Conservation (phyloP, 2,888 invertebrate genomes). For the Nomada fabriciana region DNA sequence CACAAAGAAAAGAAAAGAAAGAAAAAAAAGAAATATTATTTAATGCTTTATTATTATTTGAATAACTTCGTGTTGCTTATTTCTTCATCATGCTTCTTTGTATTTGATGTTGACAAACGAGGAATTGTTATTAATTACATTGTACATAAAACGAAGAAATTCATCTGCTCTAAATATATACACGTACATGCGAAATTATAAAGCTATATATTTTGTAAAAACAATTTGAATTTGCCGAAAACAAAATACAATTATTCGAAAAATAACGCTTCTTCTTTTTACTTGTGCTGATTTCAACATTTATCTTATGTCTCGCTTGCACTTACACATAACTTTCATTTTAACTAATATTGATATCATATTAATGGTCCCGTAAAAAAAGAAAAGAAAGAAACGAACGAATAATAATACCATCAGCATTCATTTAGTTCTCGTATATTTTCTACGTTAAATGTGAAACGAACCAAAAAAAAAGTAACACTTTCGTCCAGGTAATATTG, state of each 20-base stretch:
- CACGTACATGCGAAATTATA: constrained; percentile 8
- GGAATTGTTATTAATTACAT: constrained; percentile 17
- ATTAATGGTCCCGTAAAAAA: constrained; percentile 50
- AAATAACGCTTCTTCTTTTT: constrained; percentile 40
- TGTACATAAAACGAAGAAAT: constrained; percentile 17
- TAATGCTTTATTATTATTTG: constrained; percentile 26
- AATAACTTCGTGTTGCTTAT: constrained; percentile 32
- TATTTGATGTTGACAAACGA: constrained; percentile 19
- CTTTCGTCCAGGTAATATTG: constrained; percentile 42
- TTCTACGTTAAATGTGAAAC: constrained; percentile 25
- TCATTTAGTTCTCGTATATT: constrained; percentile 41
- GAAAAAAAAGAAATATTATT: constrained; percentile 9
- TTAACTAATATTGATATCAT: constrained; percentile 57
- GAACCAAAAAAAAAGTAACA: constrained; percentile 47
- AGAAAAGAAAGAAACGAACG: neutral
- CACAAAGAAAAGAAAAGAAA: neutral
- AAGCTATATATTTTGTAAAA: constrained; percentile 29
- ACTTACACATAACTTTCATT: constrained; percentile 45
- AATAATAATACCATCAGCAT: constrained; percentile 25
- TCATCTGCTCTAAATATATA: constrained; percentile 3
- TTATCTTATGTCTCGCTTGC: constrained; percentile 55
- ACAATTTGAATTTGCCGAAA: neutral
- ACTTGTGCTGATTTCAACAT: constrained; percentile 56
- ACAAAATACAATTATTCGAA: constrained; percentile 30
- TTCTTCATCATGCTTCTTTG: constrained; percentile 12